phyloP scores from a whole-genome alignment of 2,797 vertebrate genomes.

The Gambelia wislizenii region DNA sequence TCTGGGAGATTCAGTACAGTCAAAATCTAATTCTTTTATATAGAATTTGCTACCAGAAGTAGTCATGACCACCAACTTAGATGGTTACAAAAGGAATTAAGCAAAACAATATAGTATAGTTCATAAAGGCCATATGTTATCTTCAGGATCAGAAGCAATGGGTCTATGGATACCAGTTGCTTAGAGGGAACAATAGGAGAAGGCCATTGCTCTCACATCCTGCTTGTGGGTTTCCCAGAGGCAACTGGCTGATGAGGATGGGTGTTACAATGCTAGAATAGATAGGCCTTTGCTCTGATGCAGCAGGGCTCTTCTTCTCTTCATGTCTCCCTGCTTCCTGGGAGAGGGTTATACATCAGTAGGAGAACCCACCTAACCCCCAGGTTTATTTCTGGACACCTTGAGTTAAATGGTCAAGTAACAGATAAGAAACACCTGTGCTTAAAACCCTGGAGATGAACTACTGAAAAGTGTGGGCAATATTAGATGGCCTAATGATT shows the following conservation, averaged over 20 bases:
- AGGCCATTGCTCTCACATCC: not conserved
- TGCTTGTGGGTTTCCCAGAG: not conserved
- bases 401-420: not conserved
- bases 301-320: not conserved
- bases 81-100: not conserved
- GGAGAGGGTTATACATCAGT: not conserved
- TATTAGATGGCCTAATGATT: not conserved
- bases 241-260: not conserved
- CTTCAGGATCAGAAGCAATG: not conserved
- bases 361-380: not conserved
- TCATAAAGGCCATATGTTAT: too few species aligned
- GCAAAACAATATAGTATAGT: too few species aligned
- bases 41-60: not conserved
- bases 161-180: not conserved
- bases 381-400: not conserved
- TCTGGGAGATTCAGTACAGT: not conserved
- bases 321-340: not conserved
- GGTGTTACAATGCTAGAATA: not conserved
- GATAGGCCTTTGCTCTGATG: not conserved
- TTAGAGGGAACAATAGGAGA: too few species aligned
- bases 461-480: not conserved
- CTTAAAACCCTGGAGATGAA: not conserved
- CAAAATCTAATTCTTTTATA: not conserved
- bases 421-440: not conserved
- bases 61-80: not conserved